These are phyloP conservation scores for Pachypeltis micranthus DNA, from an alignment of 1,140 invertebrate genomes.

Conservation along the genomic window DNA sequence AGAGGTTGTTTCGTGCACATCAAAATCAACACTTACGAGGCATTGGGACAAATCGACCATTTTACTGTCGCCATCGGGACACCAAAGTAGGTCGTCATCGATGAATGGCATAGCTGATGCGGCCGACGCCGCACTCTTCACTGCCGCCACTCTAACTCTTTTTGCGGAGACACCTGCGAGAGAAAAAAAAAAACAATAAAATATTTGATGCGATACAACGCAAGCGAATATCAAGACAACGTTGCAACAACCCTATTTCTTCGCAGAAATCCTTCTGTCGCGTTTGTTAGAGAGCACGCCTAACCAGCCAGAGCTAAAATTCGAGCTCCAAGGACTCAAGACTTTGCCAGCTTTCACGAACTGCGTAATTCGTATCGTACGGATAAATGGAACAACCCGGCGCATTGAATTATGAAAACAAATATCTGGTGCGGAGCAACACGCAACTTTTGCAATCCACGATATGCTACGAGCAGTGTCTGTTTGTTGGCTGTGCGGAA, in stretches of 20 bases:
- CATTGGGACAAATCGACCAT: slow-evolving; percentile 80
- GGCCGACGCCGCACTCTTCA: slow-evolving; percentile 39
- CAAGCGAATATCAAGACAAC: not conserved
- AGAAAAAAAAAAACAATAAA: slow-evolving; percentile 15
- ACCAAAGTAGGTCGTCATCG: slow-evolving; percentile 83
- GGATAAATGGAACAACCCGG: no score
- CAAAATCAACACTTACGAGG: slow-evolving; percentile 57
- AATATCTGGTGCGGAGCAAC: no score
- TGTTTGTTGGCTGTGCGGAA: no score
- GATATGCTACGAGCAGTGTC: no score
- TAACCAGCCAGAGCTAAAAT: not conserved
- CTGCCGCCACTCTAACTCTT: slow-evolving; percentile 33
- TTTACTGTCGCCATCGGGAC: slow-evolving; percentile 59
- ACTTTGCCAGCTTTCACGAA: no score
- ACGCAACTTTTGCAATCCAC: no score
- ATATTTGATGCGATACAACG: not conserved
- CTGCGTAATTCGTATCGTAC: no score
- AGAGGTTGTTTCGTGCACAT: no score
- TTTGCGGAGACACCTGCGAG: slow-evolving; percentile 32
- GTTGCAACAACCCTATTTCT: not conserved
- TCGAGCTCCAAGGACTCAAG: no score
- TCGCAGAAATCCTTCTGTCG: no score
- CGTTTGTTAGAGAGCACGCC: not conserved
- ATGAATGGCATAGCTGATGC: slow-evolving; percentile 76
- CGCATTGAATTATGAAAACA: no score